Conservation (phyloP, 30 jellyfish, hydroid and myxozoan species). For the Aurelia coerulea region DNA sequence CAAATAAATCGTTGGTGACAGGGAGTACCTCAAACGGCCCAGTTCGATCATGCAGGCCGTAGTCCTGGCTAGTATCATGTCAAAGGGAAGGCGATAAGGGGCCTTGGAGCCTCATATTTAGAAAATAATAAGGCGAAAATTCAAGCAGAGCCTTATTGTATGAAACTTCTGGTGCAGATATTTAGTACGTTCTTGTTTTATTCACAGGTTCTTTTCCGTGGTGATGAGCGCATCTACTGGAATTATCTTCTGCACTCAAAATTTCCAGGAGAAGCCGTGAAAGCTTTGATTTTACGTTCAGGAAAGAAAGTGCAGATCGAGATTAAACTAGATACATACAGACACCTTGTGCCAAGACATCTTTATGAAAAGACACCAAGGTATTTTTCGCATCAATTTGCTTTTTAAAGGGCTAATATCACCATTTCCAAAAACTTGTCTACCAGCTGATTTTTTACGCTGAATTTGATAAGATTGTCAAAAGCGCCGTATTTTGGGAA, state of each 20-base stretch:
- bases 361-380: constrained; percentile 70
- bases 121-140: neutral
- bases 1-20: too few relatives aligned
- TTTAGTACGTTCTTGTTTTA: neutral
- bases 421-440: neutral
- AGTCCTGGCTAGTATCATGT: too few relatives aligned
- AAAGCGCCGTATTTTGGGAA: too few relatives aligned
- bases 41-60: too few relatives aligned
- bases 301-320: constrained; percentile 54
- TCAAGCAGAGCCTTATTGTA: neutral
- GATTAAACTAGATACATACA: constrained; percentile 8
- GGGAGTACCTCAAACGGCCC: too few relatives aligned
- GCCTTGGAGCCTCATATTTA: too few relatives aligned
- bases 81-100: too few relatives aligned
- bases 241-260: constrained; percentile 65
- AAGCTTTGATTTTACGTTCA: constrained; percentile 59
- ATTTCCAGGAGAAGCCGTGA: constrained; percentile 53
- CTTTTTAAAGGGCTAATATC: neutral
- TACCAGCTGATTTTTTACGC: too few relatives aligned
- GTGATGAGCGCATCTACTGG: constrained; percentile 81
- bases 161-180: neutral
- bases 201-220: constrained; percentile 83
- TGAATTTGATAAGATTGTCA: too few relatives aligned
- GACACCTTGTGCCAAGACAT: constrained; percentile 68
- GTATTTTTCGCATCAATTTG: neutral